Evolutionary conservation across 2,888 invertebrate genomes (phyloP), one percentile per base, ranked within the genome.

Genomic region (Lumbricus terrestris): DNA sequence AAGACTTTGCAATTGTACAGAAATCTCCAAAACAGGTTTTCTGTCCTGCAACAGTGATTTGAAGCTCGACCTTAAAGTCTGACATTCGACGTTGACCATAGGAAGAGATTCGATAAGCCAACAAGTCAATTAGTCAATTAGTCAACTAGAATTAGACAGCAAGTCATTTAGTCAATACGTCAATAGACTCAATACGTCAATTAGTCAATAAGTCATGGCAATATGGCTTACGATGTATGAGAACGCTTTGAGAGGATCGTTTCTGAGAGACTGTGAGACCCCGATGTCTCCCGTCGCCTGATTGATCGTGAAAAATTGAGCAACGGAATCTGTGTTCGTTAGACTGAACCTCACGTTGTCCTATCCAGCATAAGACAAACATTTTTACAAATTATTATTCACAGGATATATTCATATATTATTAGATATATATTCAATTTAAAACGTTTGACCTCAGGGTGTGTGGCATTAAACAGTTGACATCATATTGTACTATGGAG

Each of bases 261-360:
- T 90, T 88, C 92, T 91, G 1, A 94, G 92, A 90, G 93, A 93
- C 29, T 91, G 91, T 69, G 91, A 91, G 42, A 94, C 91, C 37
- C 88, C 91, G 89, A 91, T 88, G 20, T 90, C 91, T 33, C 94
- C 93, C 47, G 92, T 93, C 34, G 88, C 85, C 3, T 90, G 82
- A 90, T 93, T 92, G 83, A 94, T 92, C 15, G 90, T 90, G 94
- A 92, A 82, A 91, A 82, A 34, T 94, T 94, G 82, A 91, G 92
- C 16, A 42, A 85, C 23, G 89, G 90, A 93, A 38, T 94, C 94
- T 90, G 93, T 94, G 23, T 54, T 90, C 93, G 91, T 23, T 29
- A 92, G 35, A 11, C 40, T 88, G 47, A 91, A 92, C 88, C 47
- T 54, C 20, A 91, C 91, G 42, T 91, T 88, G 42, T 92, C 92